Evolutionary conservation across 2,113 vertebrate genomes (phyloP).

Genomic region (Laticauda laticaudata): DNA sequence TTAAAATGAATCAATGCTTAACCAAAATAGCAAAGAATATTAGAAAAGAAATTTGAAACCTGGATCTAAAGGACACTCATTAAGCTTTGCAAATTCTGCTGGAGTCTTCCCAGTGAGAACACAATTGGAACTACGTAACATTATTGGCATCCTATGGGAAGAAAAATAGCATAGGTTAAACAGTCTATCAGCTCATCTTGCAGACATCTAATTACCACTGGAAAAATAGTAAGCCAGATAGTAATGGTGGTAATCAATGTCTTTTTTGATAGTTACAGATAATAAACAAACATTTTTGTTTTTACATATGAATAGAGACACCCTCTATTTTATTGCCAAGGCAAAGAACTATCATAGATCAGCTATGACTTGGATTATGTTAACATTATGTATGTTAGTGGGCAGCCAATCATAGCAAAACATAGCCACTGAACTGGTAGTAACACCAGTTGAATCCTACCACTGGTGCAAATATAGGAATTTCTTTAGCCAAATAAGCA

Average conservation of each 20-base stretch:
- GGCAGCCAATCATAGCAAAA: neutral
- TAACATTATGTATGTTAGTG: neutral
- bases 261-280: neutral
- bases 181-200: no score
- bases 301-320: neutral
- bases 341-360: neutral
- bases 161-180: neutral
- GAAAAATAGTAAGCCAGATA: neutral
- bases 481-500: neutral
- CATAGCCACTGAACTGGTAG: no score
- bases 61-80: constrained; percentile 96
- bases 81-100: constrained; percentile 93
- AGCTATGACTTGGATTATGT: neutral
- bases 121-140: constrained; percentile 96
- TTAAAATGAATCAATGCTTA: neutral
- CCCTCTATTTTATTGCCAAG: neutral
- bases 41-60: constrained; percentile 64
- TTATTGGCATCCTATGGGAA: constrained; percentile 91
- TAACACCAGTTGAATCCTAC: no score
- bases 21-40: neutral
- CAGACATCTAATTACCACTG: neutral
- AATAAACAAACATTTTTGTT: neutral
- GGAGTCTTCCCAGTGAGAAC: constrained; percentile 93
- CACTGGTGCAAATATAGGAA: neutral
- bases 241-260: neutral